Base-by-base conservation (phyloP, 2,113 vertebrate species). In the Willisornis vidua region DNA sequence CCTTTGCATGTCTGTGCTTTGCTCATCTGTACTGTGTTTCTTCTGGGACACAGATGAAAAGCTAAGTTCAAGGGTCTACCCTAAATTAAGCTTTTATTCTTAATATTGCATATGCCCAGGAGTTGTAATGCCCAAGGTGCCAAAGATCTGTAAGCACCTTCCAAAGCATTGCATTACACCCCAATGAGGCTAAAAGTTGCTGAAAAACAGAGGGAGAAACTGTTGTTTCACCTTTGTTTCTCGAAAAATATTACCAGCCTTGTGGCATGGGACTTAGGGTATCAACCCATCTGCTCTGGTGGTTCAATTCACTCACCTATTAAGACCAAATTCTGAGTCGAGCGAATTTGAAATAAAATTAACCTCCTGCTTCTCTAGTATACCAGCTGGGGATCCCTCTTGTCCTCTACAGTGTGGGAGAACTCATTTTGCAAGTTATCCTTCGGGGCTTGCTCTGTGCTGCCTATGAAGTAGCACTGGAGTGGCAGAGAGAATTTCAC, bases 291-390 rank as follows among this genome's bases (percentile, higher is more conserved):
- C 81, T 90, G 43, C 77, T 97, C 37, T 82, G 31, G 25, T 94
- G 59, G 58, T 83, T 95, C 58, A 17, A 19, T 13, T 63, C 77
- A 62, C 52, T 93, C 75, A 78, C 52, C 86, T 93, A 52, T 61
- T 62, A 74, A 96, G 86, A 94, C 61, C 48, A 77, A 43, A 81
- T 79, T 57, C 28, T 73, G 73, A 67, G 59, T 45, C 72, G 51
- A 76, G 28, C 41, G 57, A 92, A 93, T 90, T 94, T 93, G 35
- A 78, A 94, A 85, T 16, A 81, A 81, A 94, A 95, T 93, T 90
- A 92, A 57, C 70, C 72, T 94, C 59, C 68, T 90, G 45, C 9
- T 96, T 94, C 94, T 80, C 52, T 87, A 48, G 19, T 73, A 14
- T 88, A 65, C 19, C 54, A 25, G 24, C 15, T 67, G 76, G 41